A percentile compares a stretch with the other conserved stretches of the same genome.
Conservation (phyloP, 1,140 invertebrate species). For the Trichonephila clavipes region DNA sequence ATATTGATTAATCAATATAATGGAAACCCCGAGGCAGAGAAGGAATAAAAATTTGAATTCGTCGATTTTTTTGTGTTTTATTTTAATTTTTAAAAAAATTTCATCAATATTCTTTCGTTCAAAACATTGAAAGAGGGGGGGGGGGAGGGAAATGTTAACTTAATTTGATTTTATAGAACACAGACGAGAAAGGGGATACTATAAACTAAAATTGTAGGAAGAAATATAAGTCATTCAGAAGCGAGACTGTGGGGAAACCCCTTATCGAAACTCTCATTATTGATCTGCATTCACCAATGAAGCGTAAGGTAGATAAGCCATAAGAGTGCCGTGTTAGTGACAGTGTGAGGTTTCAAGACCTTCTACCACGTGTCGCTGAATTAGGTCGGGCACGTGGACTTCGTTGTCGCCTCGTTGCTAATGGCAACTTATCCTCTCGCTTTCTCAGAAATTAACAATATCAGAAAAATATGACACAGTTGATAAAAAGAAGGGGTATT, state of each 20-base stretch:
- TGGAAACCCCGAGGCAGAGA: too few species aligned
- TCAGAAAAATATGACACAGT: neutral
- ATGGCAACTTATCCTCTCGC: neutral
- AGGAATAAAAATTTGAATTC: too few species aligned
- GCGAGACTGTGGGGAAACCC: neutral
- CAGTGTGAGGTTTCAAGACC: constrained; percentile 53
- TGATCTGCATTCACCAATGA: constrained; percentile 33
- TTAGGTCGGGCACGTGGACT: constrained; percentile 57
- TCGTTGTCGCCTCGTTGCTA: constrained; percentile 60
- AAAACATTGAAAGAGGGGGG: too few species aligned
- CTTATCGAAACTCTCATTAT: neutral
- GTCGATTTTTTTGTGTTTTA: too few species aligned
- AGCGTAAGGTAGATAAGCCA: constrained; percentile 50
- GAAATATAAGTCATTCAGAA: too few species aligned
- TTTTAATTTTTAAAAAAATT: too few species aligned
- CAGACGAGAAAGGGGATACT: too few species aligned
- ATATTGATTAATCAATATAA: too few species aligned
- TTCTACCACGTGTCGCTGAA: constrained; percentile 40
- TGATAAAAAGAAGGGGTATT: neutral
- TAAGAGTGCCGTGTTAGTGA: constrained; percentile 40
- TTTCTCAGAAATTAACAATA: neutral
- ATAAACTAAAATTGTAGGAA: too few species aligned
- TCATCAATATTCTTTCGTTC: too few species aligned
- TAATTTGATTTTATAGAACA: too few species aligned
- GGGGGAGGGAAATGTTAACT: too few species aligned